Percentiles rank a stretch among this genome's conserved stretches.
Evolutionary conservation across 2,113 vertebrate species (phyloP).

Genomic region (Gadus macrocephalus): DNA sequence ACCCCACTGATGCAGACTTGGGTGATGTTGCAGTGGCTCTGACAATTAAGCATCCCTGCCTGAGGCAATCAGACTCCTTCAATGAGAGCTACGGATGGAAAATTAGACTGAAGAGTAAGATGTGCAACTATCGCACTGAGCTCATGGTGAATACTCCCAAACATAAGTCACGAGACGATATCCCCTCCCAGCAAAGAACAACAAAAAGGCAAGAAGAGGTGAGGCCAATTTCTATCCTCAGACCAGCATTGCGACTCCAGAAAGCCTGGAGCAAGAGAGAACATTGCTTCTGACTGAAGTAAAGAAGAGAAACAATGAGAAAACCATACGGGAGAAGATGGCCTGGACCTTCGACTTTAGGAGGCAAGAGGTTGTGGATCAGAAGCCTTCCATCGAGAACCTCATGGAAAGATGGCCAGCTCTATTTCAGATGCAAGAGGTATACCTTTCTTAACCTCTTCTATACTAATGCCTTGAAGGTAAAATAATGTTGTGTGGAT

Average conservation of each 20-base stretch:
- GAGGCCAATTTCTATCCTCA: conserved; percentile 27
- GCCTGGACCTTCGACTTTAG: conserved; percentile 15
- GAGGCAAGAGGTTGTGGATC: conserved; percentile 16
- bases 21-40: conserved; percentile 24
- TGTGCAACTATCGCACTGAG: conserved; percentile 17
- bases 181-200: conserved; percentile 17
- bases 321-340: conserved; percentile 22
- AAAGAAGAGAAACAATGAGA: conserved; percentile 13
- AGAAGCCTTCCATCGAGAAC: conserved; percentile 17
- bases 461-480: no score
- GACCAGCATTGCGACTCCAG: conserved; percentile 13
- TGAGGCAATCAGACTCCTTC: conserved; percentile 22
- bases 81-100: conserved; percentile 26
- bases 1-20: conserved; percentile 22
- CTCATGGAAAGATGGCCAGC: conserved; percentile 37
- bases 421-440: conserved; percentile 7
- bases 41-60: conserved; percentile 14
- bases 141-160: conserved; percentile 18
- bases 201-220: conserved; percentile 21
- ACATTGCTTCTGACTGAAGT: conserved; percentile 17
- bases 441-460: no score
- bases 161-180: conserved; percentile 10
- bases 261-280: conserved; percentile 20
- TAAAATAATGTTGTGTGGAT: no score
- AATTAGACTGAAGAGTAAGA: conserved; percentile 26